These are phyloP conservation scores for Protaetia brevitarsis DNA, from an alignment of 1,140 invertebrate genomes.

Conservation along the genomic window DNA sequence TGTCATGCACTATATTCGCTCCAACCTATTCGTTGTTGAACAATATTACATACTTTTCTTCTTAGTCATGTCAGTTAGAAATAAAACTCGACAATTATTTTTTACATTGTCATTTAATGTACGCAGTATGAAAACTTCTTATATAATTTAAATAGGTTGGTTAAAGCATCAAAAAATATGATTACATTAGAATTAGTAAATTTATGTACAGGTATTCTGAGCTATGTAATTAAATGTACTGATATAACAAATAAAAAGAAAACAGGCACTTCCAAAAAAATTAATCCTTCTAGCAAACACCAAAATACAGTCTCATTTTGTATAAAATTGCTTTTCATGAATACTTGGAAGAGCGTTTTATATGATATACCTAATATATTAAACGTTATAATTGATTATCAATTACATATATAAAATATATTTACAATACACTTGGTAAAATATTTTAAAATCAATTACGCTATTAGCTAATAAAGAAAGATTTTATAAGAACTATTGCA, in stretches of 20 bases:
- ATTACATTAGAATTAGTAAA: constrained; percentile 35
- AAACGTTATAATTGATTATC: constrained; percentile 13
- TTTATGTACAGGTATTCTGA: constrained; percentile 35
- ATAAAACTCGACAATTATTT: background rate
- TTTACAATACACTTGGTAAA: constrained; percentile 9
- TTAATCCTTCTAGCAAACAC: background rate
- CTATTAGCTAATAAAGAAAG: background rate
- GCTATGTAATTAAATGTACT: constrained; percentile 28
- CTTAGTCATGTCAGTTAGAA: too few relatives aligned
- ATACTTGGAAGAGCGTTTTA: constrained; percentile 25
- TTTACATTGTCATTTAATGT: constrained; percentile 14
- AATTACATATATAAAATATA: constrained; percentile 22
- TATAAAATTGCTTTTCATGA: constrained; percentile 22
- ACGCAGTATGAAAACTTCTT: constrained; percentile 31
- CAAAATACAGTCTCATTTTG: constrained; percentile 16
- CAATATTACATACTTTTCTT: too few relatives aligned
- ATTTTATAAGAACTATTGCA: background rate
- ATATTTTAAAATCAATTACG: constrained; percentile 2
- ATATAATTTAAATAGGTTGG: constrained; percentile 29
- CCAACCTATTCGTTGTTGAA: too few relatives aligned
- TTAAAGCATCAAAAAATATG: constrained; percentile 41
- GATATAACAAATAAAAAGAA: constrained; percentile 21
- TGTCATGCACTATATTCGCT: too few relatives aligned
- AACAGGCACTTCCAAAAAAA: constrained; percentile 36
- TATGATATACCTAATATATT: constrained; percentile 12